phyloP scores from a whole-genome alignment of 2,113 vertebrate species.

The Lepisosteus oculatus region DNA sequence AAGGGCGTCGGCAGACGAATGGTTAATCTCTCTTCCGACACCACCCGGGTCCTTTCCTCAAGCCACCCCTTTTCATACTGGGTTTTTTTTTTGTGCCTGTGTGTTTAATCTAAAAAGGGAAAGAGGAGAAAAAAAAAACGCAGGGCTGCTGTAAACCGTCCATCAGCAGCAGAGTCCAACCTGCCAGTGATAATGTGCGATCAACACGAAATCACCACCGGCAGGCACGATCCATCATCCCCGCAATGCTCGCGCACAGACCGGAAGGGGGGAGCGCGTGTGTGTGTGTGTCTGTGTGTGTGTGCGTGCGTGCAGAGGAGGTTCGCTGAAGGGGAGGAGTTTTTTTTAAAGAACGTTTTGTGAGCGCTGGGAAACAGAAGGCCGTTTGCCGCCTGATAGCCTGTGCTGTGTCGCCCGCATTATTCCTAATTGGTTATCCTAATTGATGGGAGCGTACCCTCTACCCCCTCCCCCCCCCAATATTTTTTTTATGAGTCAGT shows the following conservation, averaged over 20 bases:
- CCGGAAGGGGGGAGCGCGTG: constrained; percentile 48
- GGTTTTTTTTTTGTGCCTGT: background rate
- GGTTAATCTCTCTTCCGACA: constrained; percentile 23
- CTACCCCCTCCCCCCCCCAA: no score
- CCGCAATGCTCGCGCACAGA: constrained; percentile 36
- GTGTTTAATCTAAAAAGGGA: background rate
- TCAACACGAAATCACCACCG: constrained; percentile 77
- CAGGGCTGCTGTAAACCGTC: constrained; percentile 71
- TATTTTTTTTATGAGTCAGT: no score
- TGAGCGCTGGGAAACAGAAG: background rate
- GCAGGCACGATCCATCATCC: constrained; percentile 74
- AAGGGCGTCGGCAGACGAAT: background rate
- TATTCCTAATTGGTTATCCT: no score
- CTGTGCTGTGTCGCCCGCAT: background rate
- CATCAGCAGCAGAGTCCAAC: constrained; percentile 70
- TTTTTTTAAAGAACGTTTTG: background rate
- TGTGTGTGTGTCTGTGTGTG: constrained; percentile 44
- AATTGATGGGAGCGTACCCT: no score
- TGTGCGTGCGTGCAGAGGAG: background rate
- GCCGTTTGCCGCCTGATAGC: background rate
- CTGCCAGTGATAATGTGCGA: constrained; percentile 78
- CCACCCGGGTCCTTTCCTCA: constrained; percentile 1
- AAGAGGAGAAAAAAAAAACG: constrained; percentile 29
- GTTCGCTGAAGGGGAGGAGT: background rate
- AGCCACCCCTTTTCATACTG: constrained; percentile 10